Conservation (phyloP, 2,113 vertebrate species). For the Strix aluco region DNA sequence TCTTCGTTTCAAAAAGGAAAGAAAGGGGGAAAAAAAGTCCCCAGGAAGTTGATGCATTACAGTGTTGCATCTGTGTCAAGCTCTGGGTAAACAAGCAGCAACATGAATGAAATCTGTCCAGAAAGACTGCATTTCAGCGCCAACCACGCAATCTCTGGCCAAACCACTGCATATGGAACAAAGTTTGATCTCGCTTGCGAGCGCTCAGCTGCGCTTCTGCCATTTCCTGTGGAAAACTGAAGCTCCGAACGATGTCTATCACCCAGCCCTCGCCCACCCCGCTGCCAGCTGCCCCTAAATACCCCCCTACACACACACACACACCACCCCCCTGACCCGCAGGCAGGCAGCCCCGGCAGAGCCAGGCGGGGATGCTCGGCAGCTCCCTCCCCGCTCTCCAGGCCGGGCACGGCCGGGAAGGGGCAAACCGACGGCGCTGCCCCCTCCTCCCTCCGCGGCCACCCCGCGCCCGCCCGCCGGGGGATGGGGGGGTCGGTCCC, state of each 20-base stretch:
- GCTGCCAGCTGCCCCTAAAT: neutral
- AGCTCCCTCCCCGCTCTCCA: neutral
- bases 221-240: conserved; percentile 75
- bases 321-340: neutral
- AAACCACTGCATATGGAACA: conserved; percentile 73
- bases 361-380: neutral
- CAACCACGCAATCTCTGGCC: conserved; percentile 66
- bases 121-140: conserved; percentile 72
- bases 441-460: neutral
- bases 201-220: conserved; percentile 70
- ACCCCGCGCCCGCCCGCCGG: neutral
- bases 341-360: neutral
- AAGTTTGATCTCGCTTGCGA: conserved; percentile 75
- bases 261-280: neutral
- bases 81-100: conserved; percentile 67
- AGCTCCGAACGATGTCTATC: conserved; percentile 24
- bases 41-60: conserved; percentile 36
- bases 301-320: neutral
- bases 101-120: conserved; percentile 76
- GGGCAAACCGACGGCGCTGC: neutral
- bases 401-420: neutral
- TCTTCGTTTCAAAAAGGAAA: neutral
- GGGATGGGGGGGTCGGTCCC: neutral
- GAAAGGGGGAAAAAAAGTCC: neutral
- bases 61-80: conserved; percentile 43